Percentiles rank a stretch among this genome's conserved stretches.
phyloP scores from a whole-genome alignment of 2,113 vertebrate species.

The Empidonax alnorum region DNA sequence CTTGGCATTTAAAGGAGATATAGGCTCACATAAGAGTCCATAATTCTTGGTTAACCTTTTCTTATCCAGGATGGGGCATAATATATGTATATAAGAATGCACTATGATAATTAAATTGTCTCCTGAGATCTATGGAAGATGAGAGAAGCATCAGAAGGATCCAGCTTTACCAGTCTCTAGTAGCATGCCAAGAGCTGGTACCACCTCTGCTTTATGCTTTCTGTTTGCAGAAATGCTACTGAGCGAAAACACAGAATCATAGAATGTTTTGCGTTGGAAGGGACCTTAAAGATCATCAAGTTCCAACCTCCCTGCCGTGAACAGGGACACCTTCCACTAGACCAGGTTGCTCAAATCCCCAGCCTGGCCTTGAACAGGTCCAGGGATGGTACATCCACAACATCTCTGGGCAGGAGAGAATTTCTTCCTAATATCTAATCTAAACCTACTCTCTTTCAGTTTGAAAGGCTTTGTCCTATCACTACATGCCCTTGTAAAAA shows the following conservation, averaged over 20 bases:
- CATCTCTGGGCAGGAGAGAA: not conserved
- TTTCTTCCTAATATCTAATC: not conserved
- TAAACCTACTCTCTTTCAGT: not conserved
- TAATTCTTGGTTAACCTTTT: not conserved
- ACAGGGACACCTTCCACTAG: not conserved
- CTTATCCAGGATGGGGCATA: not conserved
- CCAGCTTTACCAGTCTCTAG: not conserved
- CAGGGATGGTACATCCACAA: not conserved
- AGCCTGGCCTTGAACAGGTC: not conserved
- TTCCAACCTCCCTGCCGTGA: not conserved
- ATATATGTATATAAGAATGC: not conserved
- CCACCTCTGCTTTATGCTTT: not conserved
- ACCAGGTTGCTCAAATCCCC: not conserved
- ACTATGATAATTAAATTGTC: not conserved
- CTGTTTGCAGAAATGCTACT: not conserved
- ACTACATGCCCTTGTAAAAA: not conserved
- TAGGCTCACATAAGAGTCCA: not conserved
- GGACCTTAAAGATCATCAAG: not conserved
- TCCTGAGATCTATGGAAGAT: not conserved
- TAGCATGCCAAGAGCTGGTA: rapidly evolving
- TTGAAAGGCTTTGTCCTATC: not conserved
- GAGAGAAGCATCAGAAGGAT: not conserved
- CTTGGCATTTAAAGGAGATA: not conserved
- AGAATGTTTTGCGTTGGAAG: not conserved
- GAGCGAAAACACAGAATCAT: not conserved